Conservation (phyloP, 2,797 vertebrate species). For the Poeciliopsis presidionis region DNA sequence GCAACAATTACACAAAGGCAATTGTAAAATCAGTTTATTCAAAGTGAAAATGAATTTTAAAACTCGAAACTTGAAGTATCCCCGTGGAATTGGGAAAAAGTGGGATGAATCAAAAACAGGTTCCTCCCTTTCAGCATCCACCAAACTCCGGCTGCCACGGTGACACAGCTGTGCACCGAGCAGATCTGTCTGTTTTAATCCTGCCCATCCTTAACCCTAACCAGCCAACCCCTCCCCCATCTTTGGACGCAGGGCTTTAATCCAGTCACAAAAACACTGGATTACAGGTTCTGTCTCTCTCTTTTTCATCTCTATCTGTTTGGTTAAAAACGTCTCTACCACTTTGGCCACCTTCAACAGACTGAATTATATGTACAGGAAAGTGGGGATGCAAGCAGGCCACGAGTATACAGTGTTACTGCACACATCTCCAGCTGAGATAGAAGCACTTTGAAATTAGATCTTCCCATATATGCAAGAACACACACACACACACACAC, state of each 20-base stretch:
- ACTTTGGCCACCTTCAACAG: slow-evolving; percentile 1
- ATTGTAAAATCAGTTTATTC: not conserved
- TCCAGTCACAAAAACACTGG: slow-evolving; percentile 63
- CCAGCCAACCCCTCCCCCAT: slow-evolving; percentile 59
- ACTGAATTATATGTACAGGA: slow-evolving; percentile 1
- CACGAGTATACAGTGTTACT: not conserved
- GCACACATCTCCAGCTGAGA: not conserved
- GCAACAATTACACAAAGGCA: not conserved
- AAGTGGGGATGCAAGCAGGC: not conserved
- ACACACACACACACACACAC: not conserved
- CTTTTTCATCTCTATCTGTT: slow-evolving; percentile 18
- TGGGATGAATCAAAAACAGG: slow-evolving; percentile 12
- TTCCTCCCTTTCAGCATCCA: slow-evolving; percentile 37
- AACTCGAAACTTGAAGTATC: not conserved
- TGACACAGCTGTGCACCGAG: slow-evolving; percentile 69
- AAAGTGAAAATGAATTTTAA: not conserved
- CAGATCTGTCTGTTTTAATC: slow-evolving; percentile 72
- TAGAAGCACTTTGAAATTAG: not conserved
- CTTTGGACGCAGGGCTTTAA: slow-evolving; percentile 70
- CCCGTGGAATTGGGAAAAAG: slow-evolving; percentile 9
- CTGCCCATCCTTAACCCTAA: slow-evolving; percentile 34
- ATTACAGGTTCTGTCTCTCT: slow-evolving; percentile 66
- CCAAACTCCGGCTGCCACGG: slow-evolving; percentile 45
- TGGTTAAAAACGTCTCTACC: slow-evolving; percentile 21
- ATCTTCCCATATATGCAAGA: not conserved